These are phyloP conservation scores for Sebastes kiyomatsui DNA, from an alignment of 2,797 vertebrate genomes.

Conservation along the genomic window DNA sequence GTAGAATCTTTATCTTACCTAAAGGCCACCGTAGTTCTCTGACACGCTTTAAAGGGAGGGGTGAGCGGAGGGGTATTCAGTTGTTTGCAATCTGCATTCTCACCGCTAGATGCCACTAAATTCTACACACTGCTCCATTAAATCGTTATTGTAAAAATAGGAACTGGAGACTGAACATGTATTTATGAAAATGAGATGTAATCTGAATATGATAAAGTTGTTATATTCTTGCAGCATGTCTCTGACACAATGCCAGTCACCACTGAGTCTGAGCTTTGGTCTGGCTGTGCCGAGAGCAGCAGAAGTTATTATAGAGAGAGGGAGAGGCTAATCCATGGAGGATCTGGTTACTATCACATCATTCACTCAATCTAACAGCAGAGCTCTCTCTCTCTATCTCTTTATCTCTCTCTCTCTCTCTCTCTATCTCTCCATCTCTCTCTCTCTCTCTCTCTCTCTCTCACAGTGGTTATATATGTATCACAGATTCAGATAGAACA, in stretches of 20 bases:
- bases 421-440: background rate
- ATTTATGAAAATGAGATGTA: constrained; percentile 24
- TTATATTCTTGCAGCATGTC: constrained; percentile 1
- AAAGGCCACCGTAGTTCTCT: too few relatives aligned
- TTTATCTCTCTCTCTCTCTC: background rate
- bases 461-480: constrained; percentile 52
- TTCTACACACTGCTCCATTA: too few relatives aligned
- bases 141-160: constrained; percentile 18
- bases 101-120: too few relatives aligned
- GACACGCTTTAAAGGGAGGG: too few relatives aligned
- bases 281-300: constrained; percentile 26
- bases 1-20: too few relatives aligned
- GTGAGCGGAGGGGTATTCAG: too few relatives aligned
- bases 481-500: constrained; percentile 54
- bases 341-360: constrained; percentile 59
- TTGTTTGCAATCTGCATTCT: too few relatives aligned
- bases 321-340: constrained; percentile 47
- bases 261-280: constrained; percentile 14
- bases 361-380: constrained; percentile 44
- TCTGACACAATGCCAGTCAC: constrained; percentile 9
- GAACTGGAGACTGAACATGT: background rate
- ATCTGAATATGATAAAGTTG: constrained; percentile 20
- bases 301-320: constrained; percentile 36
- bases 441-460: background rate
- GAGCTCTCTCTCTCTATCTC: constrained; percentile 8